Percentiles rank a stretch among this genome's conserved stretches.
phyloP scores from a whole-genome alignment of 2,888 invertebrate species.

The Hoplodrina ambigua region DNA sequence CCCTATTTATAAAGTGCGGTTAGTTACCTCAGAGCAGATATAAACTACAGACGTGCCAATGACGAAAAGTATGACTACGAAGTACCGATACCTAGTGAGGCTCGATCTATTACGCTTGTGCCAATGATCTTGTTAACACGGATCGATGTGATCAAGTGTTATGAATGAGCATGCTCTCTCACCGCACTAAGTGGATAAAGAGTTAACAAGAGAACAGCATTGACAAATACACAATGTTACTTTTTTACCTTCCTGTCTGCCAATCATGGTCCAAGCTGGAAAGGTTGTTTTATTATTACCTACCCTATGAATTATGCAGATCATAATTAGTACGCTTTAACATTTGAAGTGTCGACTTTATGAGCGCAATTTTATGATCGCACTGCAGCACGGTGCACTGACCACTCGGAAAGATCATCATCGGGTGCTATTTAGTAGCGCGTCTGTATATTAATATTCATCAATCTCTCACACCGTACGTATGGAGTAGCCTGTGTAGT shows the following conservation, averaged over 20 bases:
- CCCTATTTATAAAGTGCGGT: conserved; percentile 83
- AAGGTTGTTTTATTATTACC: background rate
- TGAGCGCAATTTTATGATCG: background rate
- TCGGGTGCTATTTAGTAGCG: conserved; percentile 37
- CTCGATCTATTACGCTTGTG: conserved; percentile 57
- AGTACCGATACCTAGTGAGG: conserved; percentile 42
- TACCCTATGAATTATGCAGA: background rate
- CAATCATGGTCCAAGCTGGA: background rate
- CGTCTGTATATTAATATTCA: conserved; percentile 56
- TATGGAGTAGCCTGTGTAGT: conserved; percentile 53
- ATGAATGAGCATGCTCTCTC: conserved; percentile 45
- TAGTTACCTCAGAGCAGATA: conserved; percentile 76
- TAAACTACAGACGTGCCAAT: conserved; percentile 66
- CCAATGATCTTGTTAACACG: conserved; percentile 60
- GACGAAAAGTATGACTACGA: conserved; percentile 60
- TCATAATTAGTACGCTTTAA: background rate
- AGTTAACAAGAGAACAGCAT: background rate
- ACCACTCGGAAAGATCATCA: conserved; percentile 32
- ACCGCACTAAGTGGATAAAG: conserved; percentile 1
- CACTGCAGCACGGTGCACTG: background rate
- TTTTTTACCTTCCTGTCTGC: background rate
- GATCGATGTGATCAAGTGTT: conserved; percentile 44
- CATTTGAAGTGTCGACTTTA: background rate
- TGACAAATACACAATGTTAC: background rate
- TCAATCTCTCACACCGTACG: conserved; percentile 53